Evolutionary conservation across 2,113 vertebrate genomes (phyloP).

Genomic region (Salvelinus sp.): DNA sequence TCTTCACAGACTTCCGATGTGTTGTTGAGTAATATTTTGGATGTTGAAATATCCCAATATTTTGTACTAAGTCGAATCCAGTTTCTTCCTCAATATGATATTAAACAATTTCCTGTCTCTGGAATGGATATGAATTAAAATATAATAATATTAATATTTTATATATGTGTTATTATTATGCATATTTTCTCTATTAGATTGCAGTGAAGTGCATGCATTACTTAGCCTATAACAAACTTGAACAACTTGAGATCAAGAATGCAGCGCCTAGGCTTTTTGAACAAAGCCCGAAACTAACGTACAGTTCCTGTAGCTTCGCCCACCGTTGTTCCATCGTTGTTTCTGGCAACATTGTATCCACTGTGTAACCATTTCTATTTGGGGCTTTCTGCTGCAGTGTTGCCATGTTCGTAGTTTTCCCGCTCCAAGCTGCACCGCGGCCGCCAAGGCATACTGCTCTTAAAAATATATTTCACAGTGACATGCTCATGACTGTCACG

Average conservation of each 20-base stretch:
- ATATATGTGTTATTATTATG: no score
- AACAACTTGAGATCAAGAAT: not conserved
- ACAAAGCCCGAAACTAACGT: not conserved
- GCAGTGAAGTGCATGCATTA: not conserved
- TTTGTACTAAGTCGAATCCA: not conserved
- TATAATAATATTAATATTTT: no score
- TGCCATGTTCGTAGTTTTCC: no score
- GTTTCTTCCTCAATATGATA: not conserved
- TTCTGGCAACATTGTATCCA: constrained; percentile 2
- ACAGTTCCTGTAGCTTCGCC: not conserved
- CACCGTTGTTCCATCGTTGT: not conserved
- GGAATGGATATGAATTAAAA: not conserved
- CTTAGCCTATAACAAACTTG: no score
- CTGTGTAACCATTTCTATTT: not conserved
- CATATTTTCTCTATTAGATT: no score
- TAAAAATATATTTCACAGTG: no score
- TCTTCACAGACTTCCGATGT: not conserved
- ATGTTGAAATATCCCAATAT: not conserved
- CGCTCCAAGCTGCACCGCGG: no score
- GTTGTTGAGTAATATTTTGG: not conserved
- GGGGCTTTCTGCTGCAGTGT: not conserved
- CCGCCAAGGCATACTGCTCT: no score
- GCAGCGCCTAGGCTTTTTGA: not conserved
- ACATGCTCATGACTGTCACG: no score
- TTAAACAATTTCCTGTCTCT: not conserved